phyloP scores from a whole-genome alignment of 2,797 vertebrate genomes.

The Phrynocephalus guinanensis region DNA sequence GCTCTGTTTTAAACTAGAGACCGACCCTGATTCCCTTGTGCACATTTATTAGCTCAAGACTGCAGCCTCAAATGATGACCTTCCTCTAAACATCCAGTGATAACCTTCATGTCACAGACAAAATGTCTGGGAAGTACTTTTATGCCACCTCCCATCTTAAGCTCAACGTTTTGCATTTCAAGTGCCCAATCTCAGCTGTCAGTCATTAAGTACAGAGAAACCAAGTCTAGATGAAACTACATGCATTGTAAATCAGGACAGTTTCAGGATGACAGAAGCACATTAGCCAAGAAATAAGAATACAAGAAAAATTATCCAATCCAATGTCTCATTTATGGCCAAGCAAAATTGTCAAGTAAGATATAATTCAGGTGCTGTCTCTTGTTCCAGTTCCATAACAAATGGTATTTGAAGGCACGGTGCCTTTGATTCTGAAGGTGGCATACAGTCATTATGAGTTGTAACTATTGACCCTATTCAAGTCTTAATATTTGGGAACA shows the following conservation, averaged over 20 bases:
- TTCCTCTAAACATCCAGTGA: no score
- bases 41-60: not conserved
- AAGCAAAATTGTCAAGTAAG: not conserved
- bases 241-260: not conserved
- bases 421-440: not conserved
- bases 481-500: no score
- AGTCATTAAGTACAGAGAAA: not conserved
- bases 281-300: not conserved
- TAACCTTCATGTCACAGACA: no score
- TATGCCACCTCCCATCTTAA: not conserved
- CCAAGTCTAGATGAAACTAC: not conserved
- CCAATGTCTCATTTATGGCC: not conserved
- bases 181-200: not conserved
- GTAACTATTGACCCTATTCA: not conserved
- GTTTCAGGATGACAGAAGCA: constrained; percentile 6
- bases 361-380: not conserved
- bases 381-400: not conserved
- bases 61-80: not conserved
- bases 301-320: not conserved
- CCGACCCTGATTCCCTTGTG: no score
- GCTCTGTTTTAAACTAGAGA: not conserved
- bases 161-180: not conserved
- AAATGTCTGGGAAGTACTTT: no score
- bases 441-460: not conserved
- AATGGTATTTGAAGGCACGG: not conserved